phyloP scores from a whole-genome alignment of 1,140 invertebrate genomes.

The Procambarus clarkii region DNA sequence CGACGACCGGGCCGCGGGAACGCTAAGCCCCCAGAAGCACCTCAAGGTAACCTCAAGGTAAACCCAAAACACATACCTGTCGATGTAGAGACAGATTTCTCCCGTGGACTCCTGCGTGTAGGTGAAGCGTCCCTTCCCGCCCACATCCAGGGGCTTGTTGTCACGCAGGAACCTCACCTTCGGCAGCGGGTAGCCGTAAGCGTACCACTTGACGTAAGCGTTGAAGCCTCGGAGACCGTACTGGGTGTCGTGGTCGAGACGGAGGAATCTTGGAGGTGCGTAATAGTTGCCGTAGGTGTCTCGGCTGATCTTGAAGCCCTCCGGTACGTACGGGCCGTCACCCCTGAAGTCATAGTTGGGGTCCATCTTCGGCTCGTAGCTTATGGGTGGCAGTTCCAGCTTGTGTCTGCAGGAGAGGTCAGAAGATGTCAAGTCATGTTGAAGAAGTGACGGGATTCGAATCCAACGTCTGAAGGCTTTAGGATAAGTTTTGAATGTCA shows the following conservation, averaged over 20 bases:
- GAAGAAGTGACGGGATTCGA: too few relatives aligned
- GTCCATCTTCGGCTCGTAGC: slow-evolving; percentile 86
- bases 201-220: slow-evolving; percentile 91
- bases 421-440: not conserved
- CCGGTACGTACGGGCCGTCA: slow-evolving; percentile 91
- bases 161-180: slow-evolving; percentile 92
- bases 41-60: too few relatives aligned
- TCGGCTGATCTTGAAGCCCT: slow-evolving; percentile 91
- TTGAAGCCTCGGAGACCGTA: slow-evolving; percentile 93
- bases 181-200: slow-evolving; percentile 94
- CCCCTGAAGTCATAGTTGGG: slow-evolving; percentile 90
- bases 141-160: slow-evolving; percentile 82
- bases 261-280: slow-evolving; percentile 82
- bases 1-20: too few relatives aligned
- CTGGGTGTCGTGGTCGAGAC: slow-evolving; percentile 88
- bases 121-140: slow-evolving; percentile 55
- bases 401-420: slow-evolving; percentile 79
- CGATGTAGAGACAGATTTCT: slow-evolving; percentile 63
- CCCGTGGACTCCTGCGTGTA: slow-evolving; percentile 66
- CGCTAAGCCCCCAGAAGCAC: too few relatives aligned
- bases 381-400: slow-evolving; percentile 86
- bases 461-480: too few relatives aligned
- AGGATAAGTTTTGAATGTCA: too few relatives aligned
- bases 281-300: slow-evolving; percentile 88
- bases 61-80: slow-evolving; percentile 43